Base-by-base conservation (phyloP, 2,797 vertebrate species). In the Okamejei kenojei region DNA sequence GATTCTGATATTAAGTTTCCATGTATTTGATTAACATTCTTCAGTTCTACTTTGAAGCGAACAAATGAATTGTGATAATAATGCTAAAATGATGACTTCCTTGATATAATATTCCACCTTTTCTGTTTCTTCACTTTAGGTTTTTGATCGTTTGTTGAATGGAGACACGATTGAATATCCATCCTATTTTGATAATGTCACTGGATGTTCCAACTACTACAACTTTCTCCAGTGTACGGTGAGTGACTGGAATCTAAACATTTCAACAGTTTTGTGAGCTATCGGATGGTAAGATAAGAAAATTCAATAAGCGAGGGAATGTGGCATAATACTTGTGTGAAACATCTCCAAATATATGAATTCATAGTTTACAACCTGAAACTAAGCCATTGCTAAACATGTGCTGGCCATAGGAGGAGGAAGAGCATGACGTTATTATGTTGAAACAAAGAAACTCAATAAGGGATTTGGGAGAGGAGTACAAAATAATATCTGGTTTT, bases 151-250 rank as follows among this genome's bases (percentile, higher is more conserved):
- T 63, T 95, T 98, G 84, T 93, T 98, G 82, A 97, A 96, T 73
- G 97, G 97, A 0, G 97, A 97, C 29, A 0, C 96, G 93, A 95
- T 93, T 0, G 94, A 93, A 0, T 96, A 96, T 94, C 96, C 96
- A 29, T 97, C 96, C 58, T 97, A 97, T 94, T 97, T 95, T 94
- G 96, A 97, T 95, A 98, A 97, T 93, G 96, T 95, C 82, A 98
- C 98, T 71, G 97, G 98, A 94, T 98, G 97, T 95, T 96, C 95
- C 78, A 97, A 97, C 95, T 98, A 98, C 93, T 97, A 15, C 94
- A 97, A 97, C 95, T 96, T 97, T 94, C 94, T 98, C 95, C 95
- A 94, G 38, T 98, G 97, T 94, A 95, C 94, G 96, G 97, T 98
- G 96, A 94, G 23, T 65, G 54, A 82, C 38, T 76, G 9, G 10